Percentiles rank a stretch among this genome's conserved stretches.
These are phyloP conservation scores for Zosterops borbonicus DNA, from an alignment of 2,113 vertebrate species.

Conservation along the genomic window DNA sequence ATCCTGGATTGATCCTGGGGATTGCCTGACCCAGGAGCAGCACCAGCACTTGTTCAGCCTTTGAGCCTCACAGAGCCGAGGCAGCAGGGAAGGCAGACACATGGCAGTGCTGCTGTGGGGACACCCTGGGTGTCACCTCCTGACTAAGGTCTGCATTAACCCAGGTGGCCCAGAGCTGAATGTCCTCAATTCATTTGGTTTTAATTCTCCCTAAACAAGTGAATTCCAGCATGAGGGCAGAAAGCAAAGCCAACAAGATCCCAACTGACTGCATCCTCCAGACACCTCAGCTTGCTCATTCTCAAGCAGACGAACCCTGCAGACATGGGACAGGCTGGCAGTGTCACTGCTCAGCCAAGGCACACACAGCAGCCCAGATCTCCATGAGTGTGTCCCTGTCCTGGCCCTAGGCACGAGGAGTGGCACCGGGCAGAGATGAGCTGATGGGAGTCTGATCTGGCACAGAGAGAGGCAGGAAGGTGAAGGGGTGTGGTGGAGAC, in stretches of 20 bases:
- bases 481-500: neutral
- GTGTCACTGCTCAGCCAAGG: neutral
- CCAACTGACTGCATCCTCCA: neutral
- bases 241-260: neutral
- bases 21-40: neutral
- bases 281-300: rapidly evolving
- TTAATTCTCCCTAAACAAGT: neutral
- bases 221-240: neutral
- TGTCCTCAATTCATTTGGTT: neutral
- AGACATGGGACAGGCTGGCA: neutral
- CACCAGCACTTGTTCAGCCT: neutral
- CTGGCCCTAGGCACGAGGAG: neutral
- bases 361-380: neutral
- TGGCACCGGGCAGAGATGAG: rapidly evolving
- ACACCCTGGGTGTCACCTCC: neutral
- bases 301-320: rapidly evolving
- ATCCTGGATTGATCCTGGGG: rapidly evolving
- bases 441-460: neutral
- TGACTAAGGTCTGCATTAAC: neutral
- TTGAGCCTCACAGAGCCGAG: neutral
- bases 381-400: rapidly evolving
- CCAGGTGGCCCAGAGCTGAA: neutral
- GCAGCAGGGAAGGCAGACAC: neutral
- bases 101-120: rapidly evolving
- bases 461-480: neutral